Percentiles rank a stretch among this genome's conserved stretches.
Evolutionary conservation across 1,140 invertebrate genomes (phyloP).

Genomic region (Solenopsis invicta): DNA sequence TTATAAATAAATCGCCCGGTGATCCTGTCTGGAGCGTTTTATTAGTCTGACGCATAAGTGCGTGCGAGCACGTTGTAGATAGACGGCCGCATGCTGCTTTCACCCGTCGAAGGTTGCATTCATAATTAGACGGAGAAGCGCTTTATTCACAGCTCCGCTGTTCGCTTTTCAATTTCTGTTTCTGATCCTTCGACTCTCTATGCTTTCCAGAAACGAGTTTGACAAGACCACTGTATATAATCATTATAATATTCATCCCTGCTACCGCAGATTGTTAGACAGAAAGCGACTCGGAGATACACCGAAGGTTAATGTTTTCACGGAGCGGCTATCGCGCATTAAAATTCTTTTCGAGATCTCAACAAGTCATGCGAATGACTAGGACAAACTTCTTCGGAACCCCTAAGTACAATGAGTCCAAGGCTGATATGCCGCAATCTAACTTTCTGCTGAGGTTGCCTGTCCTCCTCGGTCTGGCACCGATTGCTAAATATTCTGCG

Average conservation of each 20-base stretch:
- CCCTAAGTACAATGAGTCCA: conserved; percentile 81
- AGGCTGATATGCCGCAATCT: conserved; percentile 76
- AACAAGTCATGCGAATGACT: conserved; percentile 22
- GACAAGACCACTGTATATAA: background rate
- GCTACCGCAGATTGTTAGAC: background rate
- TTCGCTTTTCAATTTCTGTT: background rate
- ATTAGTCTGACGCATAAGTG: conserved; percentile 46
- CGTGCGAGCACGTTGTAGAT: conserved; percentile 7
- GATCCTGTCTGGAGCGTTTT: conserved; percentile 47
- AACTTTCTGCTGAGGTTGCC: conserved; percentile 74
- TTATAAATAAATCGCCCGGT: conserved; percentile 54
- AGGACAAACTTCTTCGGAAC: conserved; percentile 55
- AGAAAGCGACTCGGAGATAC: conserved; percentile 10
- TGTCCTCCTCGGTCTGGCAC: conserved; percentile 65
- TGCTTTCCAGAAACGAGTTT: background rate
- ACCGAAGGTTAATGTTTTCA: conserved; percentile 57
- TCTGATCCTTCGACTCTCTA: background rate
- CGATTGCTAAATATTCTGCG: conserved; percentile 77
- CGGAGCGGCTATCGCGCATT: conserved; percentile 14
- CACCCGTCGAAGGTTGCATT: conserved; percentile 52
- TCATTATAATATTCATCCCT: background rate
- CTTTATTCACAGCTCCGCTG: background rate
- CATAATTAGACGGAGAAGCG: conserved; percentile 22
- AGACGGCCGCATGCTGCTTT: conserved; percentile 36
- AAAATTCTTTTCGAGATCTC: conserved; percentile 47